These are phyloP conservation scores for Falcaria lacertinaria DNA, from an alignment of 2,888 invertebrate genomes.

Conservation along the genomic window DNA sequence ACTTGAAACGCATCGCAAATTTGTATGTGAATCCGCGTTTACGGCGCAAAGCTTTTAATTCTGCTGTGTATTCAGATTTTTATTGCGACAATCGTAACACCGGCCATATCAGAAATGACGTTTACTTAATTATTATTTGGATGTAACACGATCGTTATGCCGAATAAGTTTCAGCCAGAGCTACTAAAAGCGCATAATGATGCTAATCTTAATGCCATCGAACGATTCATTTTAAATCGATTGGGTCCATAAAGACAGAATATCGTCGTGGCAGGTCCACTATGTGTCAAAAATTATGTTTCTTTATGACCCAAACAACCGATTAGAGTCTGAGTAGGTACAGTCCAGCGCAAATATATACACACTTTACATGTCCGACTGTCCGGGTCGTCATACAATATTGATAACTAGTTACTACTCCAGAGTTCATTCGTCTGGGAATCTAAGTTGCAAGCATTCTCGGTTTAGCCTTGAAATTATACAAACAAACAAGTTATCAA, in stretches of 20 bases:
- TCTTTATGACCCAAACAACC: neutral
- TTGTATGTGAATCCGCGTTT: conserved; percentile 22
- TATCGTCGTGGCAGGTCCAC: neutral
- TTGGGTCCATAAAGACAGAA: neutral
- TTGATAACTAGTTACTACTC: neutral
- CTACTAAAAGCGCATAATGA: neutral
- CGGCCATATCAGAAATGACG: conserved; percentile 10
- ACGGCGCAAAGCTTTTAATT: conserved; percentile 22
- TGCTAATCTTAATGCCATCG: neutral
- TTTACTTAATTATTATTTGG: conserved; percentile 9
- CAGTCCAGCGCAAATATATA: neutral
- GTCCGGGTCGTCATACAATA: neutral
- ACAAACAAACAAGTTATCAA: no score
- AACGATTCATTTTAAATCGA: neutral
- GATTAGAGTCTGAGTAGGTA: neutral
- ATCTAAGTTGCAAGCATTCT: no score
- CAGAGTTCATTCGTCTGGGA: neutral
- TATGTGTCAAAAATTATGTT: neutral
- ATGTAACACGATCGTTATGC: neutral
- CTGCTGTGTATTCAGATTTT: conserved; percentile 12
- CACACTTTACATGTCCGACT: neutral
- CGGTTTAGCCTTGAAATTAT: no score
- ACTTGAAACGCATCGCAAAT: conserved; percentile 19
- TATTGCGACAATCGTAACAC: conserved; percentile 20
- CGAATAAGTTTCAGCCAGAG: neutral